A percentile compares a stretch with the other conserved stretches of the same genome.
Evolutionary conservation across 2,888 invertebrate genomes (phyloP).

Genomic region (Ariolimax columbianus): DNA sequence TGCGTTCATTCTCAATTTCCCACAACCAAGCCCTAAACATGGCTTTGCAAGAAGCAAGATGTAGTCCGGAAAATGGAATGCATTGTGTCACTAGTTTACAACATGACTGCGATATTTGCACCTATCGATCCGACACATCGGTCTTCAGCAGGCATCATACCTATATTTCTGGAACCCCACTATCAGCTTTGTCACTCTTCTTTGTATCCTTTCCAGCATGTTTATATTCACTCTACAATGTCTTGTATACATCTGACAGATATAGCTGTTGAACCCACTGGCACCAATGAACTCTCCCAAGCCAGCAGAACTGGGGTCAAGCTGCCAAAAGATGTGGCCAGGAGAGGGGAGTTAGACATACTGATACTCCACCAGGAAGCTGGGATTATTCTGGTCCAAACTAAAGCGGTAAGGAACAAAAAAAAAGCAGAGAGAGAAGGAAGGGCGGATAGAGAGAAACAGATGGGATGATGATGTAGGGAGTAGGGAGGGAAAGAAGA

Average conservation of each 20-base stretch:
- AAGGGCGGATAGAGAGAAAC: neutral
- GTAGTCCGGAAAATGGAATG: too few relatives aligned
- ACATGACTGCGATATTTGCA: too few relatives aligned
- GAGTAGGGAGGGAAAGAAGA: too few relatives aligned
- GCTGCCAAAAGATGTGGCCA: slow-evolving; percentile 36
- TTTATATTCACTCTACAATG: neutral
- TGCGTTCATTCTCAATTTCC: too few relatives aligned
- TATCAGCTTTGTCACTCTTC: too few relatives aligned
- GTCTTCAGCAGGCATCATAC: too few relatives aligned
- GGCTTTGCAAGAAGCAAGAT: too few relatives aligned
- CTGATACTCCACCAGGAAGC: slow-evolving; percentile 35
- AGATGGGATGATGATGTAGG: neutral
- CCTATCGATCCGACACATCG: too few relatives aligned
- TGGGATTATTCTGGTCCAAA: slow-evolving; percentile 34
- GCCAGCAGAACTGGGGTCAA: neutral
- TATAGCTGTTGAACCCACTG: neutral
- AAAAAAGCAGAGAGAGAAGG: neutral
- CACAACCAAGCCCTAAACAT: too few relatives aligned
- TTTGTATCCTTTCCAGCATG: too few relatives aligned
- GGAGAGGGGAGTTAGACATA: slow-evolving; percentile 39
- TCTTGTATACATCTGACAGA: neutral
- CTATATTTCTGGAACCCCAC: too few relatives aligned
- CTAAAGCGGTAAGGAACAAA: slow-evolving; percentile 30
- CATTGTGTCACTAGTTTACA: too few relatives aligned
- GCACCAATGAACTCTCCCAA: neutral